Evolutionary conservation across 2,113 vertebrate species (phyloP), one percentile per base, ranked within the genome.

Genomic region (Conger conger): DNA sequence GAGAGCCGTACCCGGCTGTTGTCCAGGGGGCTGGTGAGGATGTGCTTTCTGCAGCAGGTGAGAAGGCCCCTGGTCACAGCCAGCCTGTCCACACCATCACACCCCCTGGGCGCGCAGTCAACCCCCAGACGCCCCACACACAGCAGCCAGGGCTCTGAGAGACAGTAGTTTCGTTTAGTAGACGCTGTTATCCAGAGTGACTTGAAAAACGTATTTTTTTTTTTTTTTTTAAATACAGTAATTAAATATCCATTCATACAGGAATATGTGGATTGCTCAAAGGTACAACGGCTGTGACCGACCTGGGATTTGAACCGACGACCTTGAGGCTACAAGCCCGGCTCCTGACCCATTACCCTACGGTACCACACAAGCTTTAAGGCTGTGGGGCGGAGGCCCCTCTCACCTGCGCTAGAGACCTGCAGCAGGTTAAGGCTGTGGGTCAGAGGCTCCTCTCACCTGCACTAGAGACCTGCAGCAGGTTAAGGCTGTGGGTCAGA

Each of bases 21-120:
- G 2, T 88, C 86, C 11, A 20, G 17, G 9, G 20, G 81, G 76
- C 88, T 79, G 78, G 93, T 89, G 54, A 98, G 91, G 83, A 97
- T 90, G 54, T 94, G 91, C 0, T 36, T 90, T 79, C 86, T 93
- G 90, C 95, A 96, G 93, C 96, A 96, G 0, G 95, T 96, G 87
- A 98, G 91, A 60, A 97, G 92, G 36, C 96, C 96, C 37, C 95
- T 93, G 84, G 87, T 92, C 80, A 97, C 86, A 30, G 94, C 93
- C 89, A 98, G 90, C 78, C 89, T 88, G 86, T 89, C 94, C 87
- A 96, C 86, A 7, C 93, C 91, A 0, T 96, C 95, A 23, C 86
- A 35, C 5, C 63, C 76, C 54, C 82, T 38, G 9, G 88, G 23
- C 0, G 0, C 0, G 4, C 94, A 90, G 3, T 89, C 78, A 1